Evolutionary conservation across 23 tunicate species (phyloP).

Genomic region (Phallusia fumigata): DNA sequence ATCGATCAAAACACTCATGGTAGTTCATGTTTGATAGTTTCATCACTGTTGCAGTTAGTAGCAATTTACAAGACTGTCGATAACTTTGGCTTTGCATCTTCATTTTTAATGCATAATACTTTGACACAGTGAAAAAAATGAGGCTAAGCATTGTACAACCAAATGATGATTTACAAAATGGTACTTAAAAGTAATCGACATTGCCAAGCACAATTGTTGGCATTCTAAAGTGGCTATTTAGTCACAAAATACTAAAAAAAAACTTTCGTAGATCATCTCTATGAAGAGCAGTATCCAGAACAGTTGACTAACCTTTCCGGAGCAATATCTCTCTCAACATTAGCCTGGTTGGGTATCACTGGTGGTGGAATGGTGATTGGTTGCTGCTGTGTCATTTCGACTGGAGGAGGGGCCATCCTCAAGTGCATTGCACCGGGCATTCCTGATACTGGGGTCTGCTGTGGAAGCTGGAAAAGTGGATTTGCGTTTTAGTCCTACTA

Average conservation of each 20-base stretch:
- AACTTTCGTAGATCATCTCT: no score
- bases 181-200: no score
- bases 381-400: slow-evolving; percentile 11
- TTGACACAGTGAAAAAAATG: no score
- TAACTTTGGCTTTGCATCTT: no score
- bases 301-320: background rate
- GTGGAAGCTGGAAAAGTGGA: background rate
- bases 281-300: no score
- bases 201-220: no score
- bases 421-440: background rate
- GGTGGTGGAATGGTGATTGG: slow-evolving; percentile 9
- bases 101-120: no score
- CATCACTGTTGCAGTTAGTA: slow-evolving; percentile 19
- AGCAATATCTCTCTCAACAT: background rate
- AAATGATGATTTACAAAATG: no score
- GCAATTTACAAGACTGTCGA: background rate
- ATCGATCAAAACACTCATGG: slow-evolving; percentile 48
- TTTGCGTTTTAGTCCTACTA: no score
- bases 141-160: no score
- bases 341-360: background rate
- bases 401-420: background rate
- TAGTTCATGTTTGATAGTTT: slow-evolving; percentile 15
- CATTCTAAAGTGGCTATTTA: no score
- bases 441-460: background rate
- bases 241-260: no score